Base-by-base conservation (phyloP, 2,888 invertebrate species). In the Encarsia formosa region DNA sequence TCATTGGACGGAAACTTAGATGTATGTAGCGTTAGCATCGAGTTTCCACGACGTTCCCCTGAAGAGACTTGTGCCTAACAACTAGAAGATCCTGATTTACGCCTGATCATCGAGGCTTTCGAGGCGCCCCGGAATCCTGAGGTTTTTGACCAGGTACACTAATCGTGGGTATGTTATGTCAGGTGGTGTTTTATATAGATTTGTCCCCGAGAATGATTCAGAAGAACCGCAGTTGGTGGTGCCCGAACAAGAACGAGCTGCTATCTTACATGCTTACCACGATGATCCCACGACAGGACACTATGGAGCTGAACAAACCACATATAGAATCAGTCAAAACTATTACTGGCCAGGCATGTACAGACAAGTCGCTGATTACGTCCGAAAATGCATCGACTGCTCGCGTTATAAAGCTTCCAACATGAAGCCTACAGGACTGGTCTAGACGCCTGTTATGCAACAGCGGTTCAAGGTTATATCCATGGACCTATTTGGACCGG, bases 141-240 rank as follows among this genome's bases (percentile, higher is more conserved):
- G n/a, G n/a, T n/a, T n/a, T n/a, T n/a, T n/a, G n/a, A 26, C 6
- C 6, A 26, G 26, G 26, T 26, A 26, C 26, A 8, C 26, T 26
- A 11, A 26, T 11, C 6, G 26, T 8, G 26, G 26, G n/a, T n/a
- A n/a, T 11, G 11, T 26, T 8, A 26, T 26, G 26, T 26, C 26
- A 6, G 11, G 26, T 8, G 61, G 64, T 3, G 58, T 65, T 5
- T 46, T 66, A 2, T 62, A 61, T 37, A 6, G 26, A 26, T 26
- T 26, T 11, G 26, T 11, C 6, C 26, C 26, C 26, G 26, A 26
- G 26, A n/a, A n/a, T n/a, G n/a, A n/a, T n/a, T n/a, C n/a, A n/a
- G n/a, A n/a, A n/a, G n/a, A n/a, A n/a, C n/a, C 11, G 26, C 26
- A 26, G 26, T 11, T 26, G 6, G 26, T 26, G 6, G 26, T 26